Evolutionary conservation across 2,797 vertebrate genomes (phyloP).

Genomic region (Melanotaenia nigrans): DNA sequence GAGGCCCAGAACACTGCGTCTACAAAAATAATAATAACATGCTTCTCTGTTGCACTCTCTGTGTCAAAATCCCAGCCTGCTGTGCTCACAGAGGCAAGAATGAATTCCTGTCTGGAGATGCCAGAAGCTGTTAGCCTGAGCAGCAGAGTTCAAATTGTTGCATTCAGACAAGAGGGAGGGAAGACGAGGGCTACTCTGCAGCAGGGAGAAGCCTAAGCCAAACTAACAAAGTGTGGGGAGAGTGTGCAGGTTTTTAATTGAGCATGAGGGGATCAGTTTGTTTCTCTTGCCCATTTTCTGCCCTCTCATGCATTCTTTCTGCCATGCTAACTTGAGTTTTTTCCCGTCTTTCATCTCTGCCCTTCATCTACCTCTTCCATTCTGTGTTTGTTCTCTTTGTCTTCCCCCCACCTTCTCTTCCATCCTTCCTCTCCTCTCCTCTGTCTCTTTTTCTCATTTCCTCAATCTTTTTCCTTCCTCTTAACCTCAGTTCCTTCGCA

Average conservation of each 20-base stretch:
- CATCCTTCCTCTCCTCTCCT: not conserved
- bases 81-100: slow-evolving; percentile 71
- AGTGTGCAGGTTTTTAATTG: slow-evolving; percentile 44
- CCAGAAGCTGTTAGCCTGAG: slow-evolving; percentile 76
- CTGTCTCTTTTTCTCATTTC: not conserved
- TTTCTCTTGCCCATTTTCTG: slow-evolving; percentile 7
- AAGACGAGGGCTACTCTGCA: slow-evolving; percentile 47
- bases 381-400: not conserved
- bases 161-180: slow-evolving; percentile 41
- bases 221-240: slow-evolving; percentile 26
- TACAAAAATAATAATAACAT: slow-evolving; percentile 73
- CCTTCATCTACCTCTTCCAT: not conserved
- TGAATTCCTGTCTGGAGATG: slow-evolving; percentile 77
- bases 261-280: slow-evolving; percentile 16
- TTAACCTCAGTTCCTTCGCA: not conserved
- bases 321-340: not conserved
- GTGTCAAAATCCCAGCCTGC: slow-evolving; percentile 70
- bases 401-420: not conserved
- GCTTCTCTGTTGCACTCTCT: slow-evolving; percentile 66
- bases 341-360: not conserved
- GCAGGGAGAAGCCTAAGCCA: slow-evolving; percentile 30
- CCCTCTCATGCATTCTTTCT: not conserved
- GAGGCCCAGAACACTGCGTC: slow-evolving; percentile 51
- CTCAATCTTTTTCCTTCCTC: not conserved
- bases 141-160: slow-evolving; percentile 27